These are phyloP conservation scores for Orbicella faveolata DNA, from an alignment of 64 coral and sea anemone species.

Conservation along the genomic window DNA sequence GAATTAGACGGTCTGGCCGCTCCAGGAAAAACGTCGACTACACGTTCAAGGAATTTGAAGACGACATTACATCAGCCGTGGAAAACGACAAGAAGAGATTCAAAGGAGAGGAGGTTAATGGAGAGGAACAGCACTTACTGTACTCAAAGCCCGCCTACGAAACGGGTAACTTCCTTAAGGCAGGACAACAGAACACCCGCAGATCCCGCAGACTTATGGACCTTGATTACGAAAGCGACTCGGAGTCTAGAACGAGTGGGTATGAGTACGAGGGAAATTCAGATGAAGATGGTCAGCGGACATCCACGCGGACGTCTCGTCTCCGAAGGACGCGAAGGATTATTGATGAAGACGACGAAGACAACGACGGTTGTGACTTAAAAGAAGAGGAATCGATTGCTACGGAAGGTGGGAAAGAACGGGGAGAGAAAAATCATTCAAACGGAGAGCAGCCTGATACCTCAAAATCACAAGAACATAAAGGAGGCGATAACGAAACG, in stretches of 20 bases:
- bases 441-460: background rate
- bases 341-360: slow-evolving; percentile 62
- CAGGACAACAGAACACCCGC: slow-evolving; percentile 36
- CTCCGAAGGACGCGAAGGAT: slow-evolving; percentile 65
- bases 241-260: slow-evolving; percentile 81
- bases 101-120: slow-evolving; percentile 50
- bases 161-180: background rate
- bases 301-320: slow-evolving; percentile 58
- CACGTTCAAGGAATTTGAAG: slow-evolving; percentile 97
- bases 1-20: slow-evolving; percentile 76
- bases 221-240: slow-evolving; percentile 79
- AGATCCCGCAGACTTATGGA: slow-evolving; percentile 79
- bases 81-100: slow-evolving; percentile 78
- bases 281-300: slow-evolving; percentile 52
- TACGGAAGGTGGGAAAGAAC: slow-evolving; percentile 1
- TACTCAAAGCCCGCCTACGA: slow-evolving; percentile 59
- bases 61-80: slow-evolving; percentile 91
- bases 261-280: slow-evolving; percentile 78
- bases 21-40: slow-evolving; percentile 97
- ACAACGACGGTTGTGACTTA: slow-evolving; percentile 3
- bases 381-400: background rate
- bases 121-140: slow-evolving; percentile 43
- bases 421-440: background rate
- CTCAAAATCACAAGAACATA: background rate
- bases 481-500: background rate